Evolutionary conservation across 2,797 vertebrate species (phyloP).

Genomic region (Hemitrygon akajei): DNA sequence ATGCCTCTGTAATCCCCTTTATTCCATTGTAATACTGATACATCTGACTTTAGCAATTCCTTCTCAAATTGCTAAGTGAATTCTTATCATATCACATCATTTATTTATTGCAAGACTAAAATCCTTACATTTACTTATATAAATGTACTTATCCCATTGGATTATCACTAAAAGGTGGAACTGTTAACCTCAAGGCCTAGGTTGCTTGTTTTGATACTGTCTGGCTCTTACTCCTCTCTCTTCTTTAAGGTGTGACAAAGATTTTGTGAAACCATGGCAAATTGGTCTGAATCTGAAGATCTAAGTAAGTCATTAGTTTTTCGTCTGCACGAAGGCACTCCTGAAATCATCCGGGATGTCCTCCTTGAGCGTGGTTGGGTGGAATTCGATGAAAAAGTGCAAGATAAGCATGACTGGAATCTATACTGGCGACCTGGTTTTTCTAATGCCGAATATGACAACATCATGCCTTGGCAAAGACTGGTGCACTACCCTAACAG

Average conservation of each 20-base stretch:
- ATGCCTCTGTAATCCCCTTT: too few species aligned
- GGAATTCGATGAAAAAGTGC: conserved; percentile 53
- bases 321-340: conserved; percentile 55
- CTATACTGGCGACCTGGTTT: conserved; percentile 67
- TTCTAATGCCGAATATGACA: conserved; percentile 52
- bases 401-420: conserved; percentile 64
- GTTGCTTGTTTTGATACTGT: too few species aligned
- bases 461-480: conserved; percentile 68
- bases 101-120: too few species aligned
- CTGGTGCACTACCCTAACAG: conserved; percentile 75
- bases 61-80: too few species aligned
- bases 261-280: conserved; percentile 44
- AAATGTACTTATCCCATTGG: neutral
- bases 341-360: conserved; percentile 63
- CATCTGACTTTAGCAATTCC: too few species aligned
- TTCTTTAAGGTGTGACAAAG: neutral
- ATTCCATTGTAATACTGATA: too few species aligned
- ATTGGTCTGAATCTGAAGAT: conserved; percentile 21
- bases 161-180: neutral
- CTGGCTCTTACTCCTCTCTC: neutral
- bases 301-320: conserved; percentile 55
- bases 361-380: conserved; percentile 70
- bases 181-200: neutral
- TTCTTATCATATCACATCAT: too few species aligned
- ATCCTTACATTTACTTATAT: too few species aligned